A percentile compares a stretch with the other conserved stretches of the same genome.
phyloP scores from a whole-genome alignment of 2,797 vertebrate species.

The Typhlichthys subterraneus region DNA sequence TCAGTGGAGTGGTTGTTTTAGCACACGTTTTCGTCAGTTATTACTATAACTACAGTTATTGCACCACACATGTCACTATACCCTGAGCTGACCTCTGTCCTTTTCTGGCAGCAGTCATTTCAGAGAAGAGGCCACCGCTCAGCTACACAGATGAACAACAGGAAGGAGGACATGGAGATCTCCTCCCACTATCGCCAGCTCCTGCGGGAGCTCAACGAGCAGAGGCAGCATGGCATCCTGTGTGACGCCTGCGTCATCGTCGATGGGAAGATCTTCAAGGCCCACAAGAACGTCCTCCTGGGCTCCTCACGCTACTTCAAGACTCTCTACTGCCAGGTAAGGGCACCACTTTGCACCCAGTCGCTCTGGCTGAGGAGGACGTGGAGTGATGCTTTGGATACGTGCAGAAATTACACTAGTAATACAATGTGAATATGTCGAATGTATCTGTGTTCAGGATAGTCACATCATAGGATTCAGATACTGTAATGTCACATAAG shows the following conservation, averaged over 20 bases:
- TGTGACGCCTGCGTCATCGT: constrained; percentile 95
- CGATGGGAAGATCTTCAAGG: constrained; percentile 97
- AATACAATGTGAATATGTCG: too few relatives aligned
- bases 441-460: too few relatives aligned
- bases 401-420: too few relatives aligned
- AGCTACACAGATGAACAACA: constrained; percentile 93
- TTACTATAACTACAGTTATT: too few relatives aligned
- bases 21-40: too few relatives aligned
- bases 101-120: constrained; percentile 59
- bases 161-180: constrained; percentile 99
- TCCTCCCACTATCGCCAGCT: constrained; percentile 96
- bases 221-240: constrained; percentile 95
- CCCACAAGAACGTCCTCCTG: constrained; percentile 95
- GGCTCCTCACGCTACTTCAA: constrained; percentile 98
- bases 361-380: too few relatives aligned
- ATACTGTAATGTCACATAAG: too few relatives aligned
- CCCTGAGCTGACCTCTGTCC: neutral
- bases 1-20: too few relatives aligned
- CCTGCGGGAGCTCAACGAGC: constrained; percentile 94
- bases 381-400: too few relatives aligned
- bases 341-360: constrained; percentile 40
- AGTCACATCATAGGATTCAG: too few relatives aligned
- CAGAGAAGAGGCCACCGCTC: constrained; percentile 78
- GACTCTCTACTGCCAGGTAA: constrained; percentile 97
- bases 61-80: too few relatives aligned